These are phyloP conservation scores for Balearica regulorum DNA, from an alignment of 2,797 vertebrate genomes.

Conservation along the genomic window DNA sequence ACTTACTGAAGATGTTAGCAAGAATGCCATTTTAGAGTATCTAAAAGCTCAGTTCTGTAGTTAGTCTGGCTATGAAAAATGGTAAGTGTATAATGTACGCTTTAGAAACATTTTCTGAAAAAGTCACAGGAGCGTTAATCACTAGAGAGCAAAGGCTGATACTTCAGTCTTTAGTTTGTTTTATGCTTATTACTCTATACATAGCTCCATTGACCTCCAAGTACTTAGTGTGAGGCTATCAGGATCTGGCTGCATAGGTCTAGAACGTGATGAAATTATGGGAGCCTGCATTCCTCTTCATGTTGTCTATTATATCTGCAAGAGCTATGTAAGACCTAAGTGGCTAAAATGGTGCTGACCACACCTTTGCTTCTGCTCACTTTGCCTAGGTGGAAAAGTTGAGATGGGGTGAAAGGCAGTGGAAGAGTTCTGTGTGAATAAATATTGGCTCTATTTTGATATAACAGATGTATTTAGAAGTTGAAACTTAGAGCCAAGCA, in stretches of 20 bases:
- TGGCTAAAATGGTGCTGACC: neutral
- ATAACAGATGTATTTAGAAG: neutral
- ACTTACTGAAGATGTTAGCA: neutral
- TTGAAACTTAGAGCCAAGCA: neutral
- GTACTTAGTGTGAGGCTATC: neutral
- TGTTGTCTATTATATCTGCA: neutral
- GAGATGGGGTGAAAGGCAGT: neutral
- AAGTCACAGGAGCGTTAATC: neutral
- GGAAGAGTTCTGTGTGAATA: neutral
- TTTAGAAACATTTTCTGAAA: neutral
- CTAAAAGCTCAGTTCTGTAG: neutral
- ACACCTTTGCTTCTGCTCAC: neutral
- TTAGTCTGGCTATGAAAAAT: neutral
- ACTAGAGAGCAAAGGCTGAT: neutral
- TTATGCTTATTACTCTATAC: neutral
- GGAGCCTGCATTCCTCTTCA: neutral
- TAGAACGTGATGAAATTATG: neutral
- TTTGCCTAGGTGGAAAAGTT: neutral
- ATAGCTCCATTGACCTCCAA: neutral
- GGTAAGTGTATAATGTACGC: neutral
- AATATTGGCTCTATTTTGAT: neutral
- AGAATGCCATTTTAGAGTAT: neutral
- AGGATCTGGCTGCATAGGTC: neutral
- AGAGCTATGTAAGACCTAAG: neutral
- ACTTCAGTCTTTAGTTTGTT: neutral